Evolutionary conservation across 2,888 invertebrate genomes (phyloP).

Genomic region (Stenolophus ochropezus): DNA sequence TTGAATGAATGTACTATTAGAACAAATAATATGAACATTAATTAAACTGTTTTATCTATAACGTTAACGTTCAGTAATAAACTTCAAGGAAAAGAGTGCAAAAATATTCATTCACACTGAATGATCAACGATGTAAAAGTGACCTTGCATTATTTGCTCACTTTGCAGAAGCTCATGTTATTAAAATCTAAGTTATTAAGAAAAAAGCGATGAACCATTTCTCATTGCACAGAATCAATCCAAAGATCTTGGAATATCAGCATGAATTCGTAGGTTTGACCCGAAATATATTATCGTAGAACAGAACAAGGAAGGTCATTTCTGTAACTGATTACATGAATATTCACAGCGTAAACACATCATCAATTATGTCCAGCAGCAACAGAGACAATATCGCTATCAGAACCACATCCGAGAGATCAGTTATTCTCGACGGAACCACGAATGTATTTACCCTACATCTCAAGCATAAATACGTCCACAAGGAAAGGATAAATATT

Average conservation of each 20-base stretch:
- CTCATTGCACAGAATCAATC: background rate
- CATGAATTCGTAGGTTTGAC: background rate
- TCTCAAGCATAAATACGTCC: slow-evolving; percentile 38
- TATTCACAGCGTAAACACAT: background rate
- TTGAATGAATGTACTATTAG: background rate
- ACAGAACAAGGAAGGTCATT: slow-evolving; percentile 15
- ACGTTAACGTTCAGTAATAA: too few species aligned
- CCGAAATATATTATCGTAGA: background rate
- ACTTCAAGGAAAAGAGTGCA: too few species aligned
- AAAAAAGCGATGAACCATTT: background rate
- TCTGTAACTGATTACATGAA: slow-evolving; percentile 8
- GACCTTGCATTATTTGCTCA: too few species aligned
- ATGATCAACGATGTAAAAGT: too few species aligned
- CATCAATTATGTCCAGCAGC: slow-evolving; percentile 8
- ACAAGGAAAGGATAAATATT: slow-evolving; percentile 34
- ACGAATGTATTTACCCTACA: slow-evolving; percentile 27
- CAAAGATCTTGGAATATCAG: background rate
- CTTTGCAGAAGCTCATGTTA: too few species aligned
- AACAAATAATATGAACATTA: background rate
- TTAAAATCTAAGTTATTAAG: background rate
- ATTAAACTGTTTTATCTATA: background rate
- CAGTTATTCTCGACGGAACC: background rate
- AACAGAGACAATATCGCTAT: slow-evolving; percentile 26
- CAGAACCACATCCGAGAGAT: background rate
- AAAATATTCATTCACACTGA: too few species aligned